Conservation (phyloP, 2,888 invertebrate genomes). For the Synanthedon formicaeformis region DNA sequence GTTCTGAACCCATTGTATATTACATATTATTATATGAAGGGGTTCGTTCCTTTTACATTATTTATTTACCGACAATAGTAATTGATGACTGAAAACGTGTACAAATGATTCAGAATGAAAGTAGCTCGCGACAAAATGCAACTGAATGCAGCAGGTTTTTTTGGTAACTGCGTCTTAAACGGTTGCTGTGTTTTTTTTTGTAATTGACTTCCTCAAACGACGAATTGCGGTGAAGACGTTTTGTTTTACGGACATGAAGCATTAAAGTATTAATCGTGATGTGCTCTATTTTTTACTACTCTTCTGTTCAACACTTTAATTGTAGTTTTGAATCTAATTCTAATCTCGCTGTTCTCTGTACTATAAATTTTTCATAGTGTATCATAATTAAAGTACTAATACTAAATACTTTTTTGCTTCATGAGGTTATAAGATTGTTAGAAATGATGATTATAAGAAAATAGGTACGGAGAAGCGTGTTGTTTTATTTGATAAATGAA, state of each 20-base stretch:
- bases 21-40: constrained; percentile 5
- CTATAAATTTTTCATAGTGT: constrained; percentile 6
- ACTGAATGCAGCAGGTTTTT: constrained; percentile 55
- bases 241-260: constrained; percentile 56
- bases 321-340: constrained; percentile 61
- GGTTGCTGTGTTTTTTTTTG: constrained; percentile 50
- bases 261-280: constrained; percentile 38
- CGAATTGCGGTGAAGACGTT: constrained; percentile 31
- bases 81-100: constrained; percentile 35
- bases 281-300: constrained; percentile 24
- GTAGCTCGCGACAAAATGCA: constrained; percentile 26
- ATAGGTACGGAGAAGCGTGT: constrained; percentile 43
- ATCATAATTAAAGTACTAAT: constrained; percentile 25
- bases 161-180: constrained; percentile 35
- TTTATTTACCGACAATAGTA: constrained; percentile 7
- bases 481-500: background rate
- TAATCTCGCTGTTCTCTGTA: constrained; percentile 49
- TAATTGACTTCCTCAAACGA: constrained; percentile 19
- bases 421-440: constrained; percentile 62
- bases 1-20: constrained; percentile 29
- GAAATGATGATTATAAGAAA: constrained; percentile 43
- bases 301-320: constrained; percentile 28
- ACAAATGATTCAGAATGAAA: constrained; percentile 34
- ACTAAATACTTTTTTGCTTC: constrained; percentile 65
- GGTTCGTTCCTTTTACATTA: constrained; percentile 10